Percentiles rank a stretch among this genome's conserved stretches.
Evolutionary conservation across 1,140 invertebrate species (phyloP).

Genomic region (Dryas iulia): DNA sequence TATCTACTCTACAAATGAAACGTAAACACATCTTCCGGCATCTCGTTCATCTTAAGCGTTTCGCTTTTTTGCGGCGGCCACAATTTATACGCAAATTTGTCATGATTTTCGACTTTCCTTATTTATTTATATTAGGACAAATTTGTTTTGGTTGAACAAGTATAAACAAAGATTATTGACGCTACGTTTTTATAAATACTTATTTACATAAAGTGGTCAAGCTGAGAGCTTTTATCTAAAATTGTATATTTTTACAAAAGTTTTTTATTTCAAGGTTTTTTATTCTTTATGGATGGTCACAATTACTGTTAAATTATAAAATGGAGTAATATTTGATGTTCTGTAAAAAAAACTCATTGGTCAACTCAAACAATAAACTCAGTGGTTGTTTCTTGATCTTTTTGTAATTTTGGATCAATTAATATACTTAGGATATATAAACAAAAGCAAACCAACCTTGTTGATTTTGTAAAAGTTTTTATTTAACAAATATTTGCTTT

Average conservation of each 20-base stretch:
- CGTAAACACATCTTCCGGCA: constrained; percentile 51
- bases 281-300: too few relatives aligned
- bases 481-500: not conserved
- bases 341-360: too few relatives aligned
- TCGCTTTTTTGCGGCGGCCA: constrained; percentile 57
- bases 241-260: too few relatives aligned
- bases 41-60: constrained; percentile 60
- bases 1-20: constrained; percentile 58
- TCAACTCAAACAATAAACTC: too few relatives aligned
- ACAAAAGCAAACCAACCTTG: too few relatives aligned
- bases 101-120: constrained; percentile 44
- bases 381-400: too few relatives aligned
- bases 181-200: not conserved
- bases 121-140: constrained; percentile 8
- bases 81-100: constrained; percentile 66
- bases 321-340: too few relatives aligned
- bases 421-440: too few relatives aligned
- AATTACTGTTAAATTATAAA: too few relatives aligned
- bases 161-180: not conserved
- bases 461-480: too few relatives aligned
- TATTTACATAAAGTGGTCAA: not conserved
- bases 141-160: constrained; percentile 1
- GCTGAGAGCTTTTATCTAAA: not conserved
- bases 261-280: too few relatives aligned
- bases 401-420: too few relatives aligned